These are phyloP conservation scores for Aethina tumida DNA, from an alignment of 1,140 invertebrate genomes.

Conservation along the genomic window DNA sequence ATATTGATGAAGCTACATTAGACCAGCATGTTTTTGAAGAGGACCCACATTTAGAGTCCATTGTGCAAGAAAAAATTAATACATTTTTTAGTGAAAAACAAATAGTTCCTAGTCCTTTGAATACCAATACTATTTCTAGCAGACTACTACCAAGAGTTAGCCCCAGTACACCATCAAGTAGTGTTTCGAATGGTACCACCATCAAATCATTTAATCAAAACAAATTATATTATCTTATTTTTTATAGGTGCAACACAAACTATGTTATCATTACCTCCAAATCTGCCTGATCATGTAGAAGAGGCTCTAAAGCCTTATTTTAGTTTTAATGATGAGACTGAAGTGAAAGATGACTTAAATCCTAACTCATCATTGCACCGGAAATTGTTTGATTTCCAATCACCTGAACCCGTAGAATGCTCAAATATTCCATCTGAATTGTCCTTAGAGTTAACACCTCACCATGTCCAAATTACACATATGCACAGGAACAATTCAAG, in stretches of 20 bases:
- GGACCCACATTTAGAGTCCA: conserved; percentile 20
- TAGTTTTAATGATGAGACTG: conserved; percentile 22
- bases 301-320: conserved; percentile 47
- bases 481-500: no score
- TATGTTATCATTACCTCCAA: conserved; percentile 26
- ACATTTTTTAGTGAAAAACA: conserved; percentile 29
- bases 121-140: conserved; percentile 18
- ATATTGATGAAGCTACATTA: conserved; percentile 30
- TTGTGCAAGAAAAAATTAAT: conserved; percentile 32
- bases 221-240: conserved; percentile 5
- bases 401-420: conserved; percentile 9
- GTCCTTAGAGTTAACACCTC: no score
- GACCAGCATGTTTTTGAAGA: conserved; percentile 26
- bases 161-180: background rate
- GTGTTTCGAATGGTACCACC: conserved; percentile 1
- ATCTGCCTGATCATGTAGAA: conserved; percentile 47
- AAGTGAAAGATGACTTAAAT: conserved; percentile 14
- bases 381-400: conserved; percentile 25
- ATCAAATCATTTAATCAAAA: background rate
- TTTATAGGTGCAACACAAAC: conserved; percentile 24
- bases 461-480: no score
- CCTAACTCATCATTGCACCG: conserved; percentile 22
- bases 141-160: conserved; percentile 3
- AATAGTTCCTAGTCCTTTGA: conserved; percentile 33
- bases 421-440: conserved; percentile 5